These are phyloP conservation scores for Amphimallon solstitiale DNA, from an alignment of 2,888 invertebrate genomes.

Conservation along the genomic window DNA sequence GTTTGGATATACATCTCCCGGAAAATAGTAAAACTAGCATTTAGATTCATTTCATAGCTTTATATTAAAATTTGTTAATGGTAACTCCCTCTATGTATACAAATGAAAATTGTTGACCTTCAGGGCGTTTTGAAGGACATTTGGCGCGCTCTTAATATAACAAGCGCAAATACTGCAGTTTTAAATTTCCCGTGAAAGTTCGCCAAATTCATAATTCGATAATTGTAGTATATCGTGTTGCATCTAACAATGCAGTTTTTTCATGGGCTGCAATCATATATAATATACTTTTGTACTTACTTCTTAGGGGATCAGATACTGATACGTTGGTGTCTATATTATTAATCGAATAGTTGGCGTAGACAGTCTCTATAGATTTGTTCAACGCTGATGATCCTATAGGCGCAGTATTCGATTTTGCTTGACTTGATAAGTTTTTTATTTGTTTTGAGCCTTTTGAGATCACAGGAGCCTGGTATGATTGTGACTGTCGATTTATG, in stretches of 20 bases:
- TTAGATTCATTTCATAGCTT: too few relatives aligned
- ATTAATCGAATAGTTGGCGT: slow-evolving; percentile 39
- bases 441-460: slow-evolving; percentile 51
- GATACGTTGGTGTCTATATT: slow-evolving; percentile 36
- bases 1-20: too few relatives aligned
- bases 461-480: slow-evolving; percentile 48
- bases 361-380: slow-evolving; percentile 40
- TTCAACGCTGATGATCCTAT: slow-evolving; percentile 33
- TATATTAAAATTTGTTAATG: too few relatives aligned
- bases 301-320: slow-evolving; percentile 39
- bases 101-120: too few relatives aligned
- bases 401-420: slow-evolving; percentile 32
- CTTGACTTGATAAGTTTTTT: slow-evolving; percentile 42
- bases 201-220: too few relatives aligned
- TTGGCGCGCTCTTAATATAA: too few relatives aligned
- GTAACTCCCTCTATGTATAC: too few relatives aligned
- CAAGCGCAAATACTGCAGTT: too few relatives aligned
- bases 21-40: too few relatives aligned
- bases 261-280: neutral
- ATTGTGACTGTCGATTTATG: slow-evolving; percentile 36
- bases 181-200: too few relatives aligned
- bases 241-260: neutral
- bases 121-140: too few relatives aligned
- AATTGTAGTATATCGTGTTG: too few relatives aligned
- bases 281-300: slow-evolving; percentile 28